Evolutionary conservation across 2,888 invertebrate species (phyloP).

Genomic region (Cinara cedri): DNA sequence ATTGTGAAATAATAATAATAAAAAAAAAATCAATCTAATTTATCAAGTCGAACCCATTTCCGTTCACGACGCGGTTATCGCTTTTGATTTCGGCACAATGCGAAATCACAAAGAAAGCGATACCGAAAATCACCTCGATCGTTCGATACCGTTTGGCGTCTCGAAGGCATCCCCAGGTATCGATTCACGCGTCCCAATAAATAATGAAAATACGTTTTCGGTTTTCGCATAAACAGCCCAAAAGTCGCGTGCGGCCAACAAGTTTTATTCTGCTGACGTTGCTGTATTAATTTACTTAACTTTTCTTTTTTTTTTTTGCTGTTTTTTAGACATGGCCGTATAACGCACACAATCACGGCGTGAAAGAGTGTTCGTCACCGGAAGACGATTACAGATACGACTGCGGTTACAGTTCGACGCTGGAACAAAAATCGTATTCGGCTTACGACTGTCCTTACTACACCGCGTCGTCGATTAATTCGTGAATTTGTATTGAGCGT

Average conservation of each 20-base stretch:
- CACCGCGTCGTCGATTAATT: slow-evolving; percentile 25
- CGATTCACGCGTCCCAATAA: too few relatives aligned
- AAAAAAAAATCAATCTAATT: too few relatives aligned
- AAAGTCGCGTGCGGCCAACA: neutral
- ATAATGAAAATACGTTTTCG: too few relatives aligned
- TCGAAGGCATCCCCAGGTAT: too few relatives aligned
- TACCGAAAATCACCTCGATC: too few relatives aligned
- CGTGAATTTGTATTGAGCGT: neutral
- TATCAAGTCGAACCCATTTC: too few relatives aligned
- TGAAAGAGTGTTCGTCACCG: slow-evolving; percentile 42
- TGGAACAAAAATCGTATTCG: slow-evolving; percentile 34
- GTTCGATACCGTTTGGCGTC: too few relatives aligned
- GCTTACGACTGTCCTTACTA: slow-evolving; percentile 31
- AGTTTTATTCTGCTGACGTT: neutral
- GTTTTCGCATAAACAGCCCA: too few relatives aligned
- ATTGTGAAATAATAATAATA: too few relatives aligned
- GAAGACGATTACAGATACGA: slow-evolving; percentile 36
- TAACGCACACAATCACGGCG: slow-evolving; percentile 4
- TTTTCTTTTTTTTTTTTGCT: neutral
- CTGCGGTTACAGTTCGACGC: neutral
- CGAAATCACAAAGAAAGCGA: too few relatives aligned
- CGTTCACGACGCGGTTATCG: too few relatives aligned
- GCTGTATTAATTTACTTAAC: neutral
- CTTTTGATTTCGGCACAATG: too few relatives aligned
- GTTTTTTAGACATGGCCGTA: slow-evolving; percentile 45